These are phyloP conservation scores for Augochlorella aurata DNA, from an alignment of 2,888 invertebrate species.

Conservation along the genomic window DNA sequence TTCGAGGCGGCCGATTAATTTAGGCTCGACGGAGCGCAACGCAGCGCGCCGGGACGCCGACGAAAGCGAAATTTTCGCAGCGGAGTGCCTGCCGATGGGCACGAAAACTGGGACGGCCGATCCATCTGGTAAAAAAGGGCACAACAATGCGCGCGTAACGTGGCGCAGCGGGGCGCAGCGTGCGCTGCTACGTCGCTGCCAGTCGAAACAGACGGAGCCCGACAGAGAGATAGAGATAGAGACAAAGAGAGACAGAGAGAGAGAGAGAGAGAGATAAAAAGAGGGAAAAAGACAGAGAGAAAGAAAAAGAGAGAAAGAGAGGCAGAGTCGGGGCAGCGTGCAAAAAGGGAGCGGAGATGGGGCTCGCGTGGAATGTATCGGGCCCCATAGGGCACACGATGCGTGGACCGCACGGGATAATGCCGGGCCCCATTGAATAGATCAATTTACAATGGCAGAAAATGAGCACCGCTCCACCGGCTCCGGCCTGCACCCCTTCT, in stretches of 20 bases:
- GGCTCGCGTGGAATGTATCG: conserved; percentile 55
- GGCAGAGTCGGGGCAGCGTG: conserved; percentile 26
- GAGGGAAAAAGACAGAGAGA: conserved; percentile 12
- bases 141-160: conserved; percentile 77
- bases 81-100: conserved; percentile 44
- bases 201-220: conserved; percentile 33
- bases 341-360: conserved; percentile 43
- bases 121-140: conserved; percentile 71
- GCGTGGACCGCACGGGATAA: conserved; percentile 74
- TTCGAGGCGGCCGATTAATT: conserved; percentile 47
- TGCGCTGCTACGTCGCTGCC: conserved; percentile 71
- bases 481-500: conserved; percentile 48
- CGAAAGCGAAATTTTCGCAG: conserved; percentile 61
- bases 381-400: conserved; percentile 73
- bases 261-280: conserved; percentile 28
- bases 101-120: conserved; percentile 63
- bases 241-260: conserved; percentile 30
- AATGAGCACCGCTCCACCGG: conserved; percentile 77
- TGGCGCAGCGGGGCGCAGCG: conserved; percentile 74
- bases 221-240: conserved; percentile 21
- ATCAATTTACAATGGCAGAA: conserved; percentile 82
- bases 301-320: conserved; percentile 26
- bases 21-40: conserved; percentile 44
- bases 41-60: conserved; percentile 39
- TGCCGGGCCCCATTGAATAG: conserved; percentile 81